Percentiles rank a stretch among this genome's conserved stretches.
These are phyloP conservation scores for Trachymyrmex septentrionalis DNA, from an alignment of 1,140 invertebrate genomes.

Conservation along the genomic window DNA sequence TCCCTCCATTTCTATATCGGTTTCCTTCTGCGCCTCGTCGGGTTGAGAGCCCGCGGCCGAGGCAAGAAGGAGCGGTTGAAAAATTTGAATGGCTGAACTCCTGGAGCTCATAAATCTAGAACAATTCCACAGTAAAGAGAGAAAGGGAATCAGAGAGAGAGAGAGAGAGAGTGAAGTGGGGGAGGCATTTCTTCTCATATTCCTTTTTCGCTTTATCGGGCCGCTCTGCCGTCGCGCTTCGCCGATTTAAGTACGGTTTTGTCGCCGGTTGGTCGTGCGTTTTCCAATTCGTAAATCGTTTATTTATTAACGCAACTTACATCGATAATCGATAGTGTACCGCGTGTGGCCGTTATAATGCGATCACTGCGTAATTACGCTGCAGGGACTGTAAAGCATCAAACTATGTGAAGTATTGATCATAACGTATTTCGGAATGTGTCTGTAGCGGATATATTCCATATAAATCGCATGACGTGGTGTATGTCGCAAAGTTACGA, in stretches of 20 bases:
- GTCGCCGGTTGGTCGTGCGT: constrained; percentile 50
- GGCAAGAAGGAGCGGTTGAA: constrained; percentile 73
- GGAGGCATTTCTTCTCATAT: constrained; percentile 36
- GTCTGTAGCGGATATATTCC: constrained; percentile 20
- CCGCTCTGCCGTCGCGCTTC: constrained; percentile 27
- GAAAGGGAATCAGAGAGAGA: neutral
- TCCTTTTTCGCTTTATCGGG: constrained; percentile 68
- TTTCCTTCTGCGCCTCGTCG: constrained; percentile 44
- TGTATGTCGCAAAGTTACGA: constrained; percentile 16
- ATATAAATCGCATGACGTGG: neutral
- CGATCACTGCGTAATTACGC: constrained; percentile 55
- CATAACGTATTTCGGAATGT: constrained; percentile 41
- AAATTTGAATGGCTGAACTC: constrained; percentile 77
- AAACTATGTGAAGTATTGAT: constrained; percentile 51
- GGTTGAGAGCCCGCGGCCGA: constrained; percentile 64
- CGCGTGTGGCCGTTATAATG: constrained; percentile 50
- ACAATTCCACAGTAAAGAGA: constrained; percentile 76
- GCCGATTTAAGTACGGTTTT: constrained; percentile 69
- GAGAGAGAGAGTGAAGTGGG: neutral
- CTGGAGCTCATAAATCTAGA: constrained; percentile 76
- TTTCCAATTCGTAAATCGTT: constrained; percentile 60
- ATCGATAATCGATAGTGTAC: constrained; percentile 58
- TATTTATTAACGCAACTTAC: constrained; percentile 59
- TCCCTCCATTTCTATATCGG: constrained; percentile 74
- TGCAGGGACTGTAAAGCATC: constrained; percentile 50